Evolutionary conservation across 2,113 vertebrate species (phyloP), one percentile per base, ranked within the genome.

Genomic region (Engystomops pustulosus): DNA sequence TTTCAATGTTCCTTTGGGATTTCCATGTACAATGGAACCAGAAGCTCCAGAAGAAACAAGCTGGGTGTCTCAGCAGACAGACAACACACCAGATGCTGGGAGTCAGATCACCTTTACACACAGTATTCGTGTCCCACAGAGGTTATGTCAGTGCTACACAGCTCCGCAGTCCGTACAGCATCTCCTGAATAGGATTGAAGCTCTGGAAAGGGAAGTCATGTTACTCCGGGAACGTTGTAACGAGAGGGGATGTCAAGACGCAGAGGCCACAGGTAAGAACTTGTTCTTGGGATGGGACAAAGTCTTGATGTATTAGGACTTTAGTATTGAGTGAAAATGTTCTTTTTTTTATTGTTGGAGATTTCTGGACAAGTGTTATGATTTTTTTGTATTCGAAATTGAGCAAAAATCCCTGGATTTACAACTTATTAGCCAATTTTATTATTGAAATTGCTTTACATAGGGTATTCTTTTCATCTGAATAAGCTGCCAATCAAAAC

Each of bases 31-130:
- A 0, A 93, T 96, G 0, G 88, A 96, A 86, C 90, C 96, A 85
- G 96, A 97, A 78, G 85, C 95, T 72, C 90, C 91, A 0, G 91
- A 90, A 2, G 94, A 94, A 85, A 89, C 91, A 0, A 91, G 94
- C 75, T 89, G 89, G 74, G 87, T 89, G 81, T 88, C 91, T 0
- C 95, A 98, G 83, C 97, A 96, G 85, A 90, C 90, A 0, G 95
- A 97, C 87, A 96, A 98, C 89, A 97, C 96, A 6, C 89, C 96
- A 3, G 96, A 99, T 91, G 91, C 90, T 23, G 95, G 97, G 78
- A 98, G 94, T 91, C 96, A 95, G 91, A 95, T 99, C 85, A 98
- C 96, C 85, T 99, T 99, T 88, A 99, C 97, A 58, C 98, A 99
- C 90, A 96, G 92, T 86, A 99, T 99, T 92, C 97, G 96, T 91